These are phyloP conservation scores for Ceratosolen solmsi DNA, from an alignment of 1,140 invertebrate genomes.

Conservation along the genomic window DNA sequence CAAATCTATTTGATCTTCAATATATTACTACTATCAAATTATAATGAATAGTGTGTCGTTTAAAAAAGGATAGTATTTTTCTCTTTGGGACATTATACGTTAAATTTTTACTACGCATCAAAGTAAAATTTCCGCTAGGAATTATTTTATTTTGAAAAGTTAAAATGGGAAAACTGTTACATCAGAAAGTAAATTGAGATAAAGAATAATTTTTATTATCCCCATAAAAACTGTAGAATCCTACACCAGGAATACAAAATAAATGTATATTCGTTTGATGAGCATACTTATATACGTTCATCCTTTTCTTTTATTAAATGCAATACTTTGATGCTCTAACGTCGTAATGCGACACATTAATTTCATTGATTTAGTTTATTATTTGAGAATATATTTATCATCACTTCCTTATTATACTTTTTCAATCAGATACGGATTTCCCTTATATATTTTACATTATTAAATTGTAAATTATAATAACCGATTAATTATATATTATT, in stretches of 20 bases:
- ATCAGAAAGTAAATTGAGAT: not conserved
- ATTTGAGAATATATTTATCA: too few species aligned
- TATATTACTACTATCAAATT: not conserved
- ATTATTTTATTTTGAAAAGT: not conserved
- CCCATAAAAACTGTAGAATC: not conserved
- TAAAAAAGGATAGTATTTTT: not conserved
- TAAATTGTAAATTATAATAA: too few species aligned
- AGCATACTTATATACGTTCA: too few species aligned
- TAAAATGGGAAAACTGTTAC: not conserved
- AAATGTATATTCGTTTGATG: not conserved
- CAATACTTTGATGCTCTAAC: not conserved
- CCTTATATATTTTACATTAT: too few species aligned
- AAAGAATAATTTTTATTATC: slow-evolving; percentile 3
- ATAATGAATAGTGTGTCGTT: too few species aligned
- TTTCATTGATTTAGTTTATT: too few species aligned
- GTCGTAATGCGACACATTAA: too few species aligned
- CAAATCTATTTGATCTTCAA: not conserved
- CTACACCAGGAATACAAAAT: not conserved
- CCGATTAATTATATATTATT: too few species aligned
- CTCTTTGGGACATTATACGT: not conserved
- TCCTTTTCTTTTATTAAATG: too few species aligned
- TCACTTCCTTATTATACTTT: too few species aligned
- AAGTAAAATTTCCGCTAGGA: not conserved
- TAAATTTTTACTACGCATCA: not conserved
- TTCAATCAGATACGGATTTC: too few species aligned